phyloP scores from a whole-genome alignment of 2,888 invertebrate species.

The Drosophila rubida region DNA sequence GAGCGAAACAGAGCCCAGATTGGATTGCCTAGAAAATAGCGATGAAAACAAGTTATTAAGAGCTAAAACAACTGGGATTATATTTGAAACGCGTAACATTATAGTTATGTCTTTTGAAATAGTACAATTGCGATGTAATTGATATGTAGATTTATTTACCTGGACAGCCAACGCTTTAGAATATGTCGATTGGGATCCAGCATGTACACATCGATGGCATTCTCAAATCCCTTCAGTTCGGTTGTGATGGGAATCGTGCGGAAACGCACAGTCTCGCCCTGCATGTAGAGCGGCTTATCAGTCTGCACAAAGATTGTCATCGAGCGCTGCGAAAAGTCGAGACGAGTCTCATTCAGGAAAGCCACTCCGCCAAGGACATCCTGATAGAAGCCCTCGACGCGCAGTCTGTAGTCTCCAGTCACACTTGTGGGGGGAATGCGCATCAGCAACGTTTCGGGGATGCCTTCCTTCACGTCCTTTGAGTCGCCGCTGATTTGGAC shows the following conservation, averaged over 20 bases:
- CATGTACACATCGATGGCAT: constrained; percentile 96
- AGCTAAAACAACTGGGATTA: too few relatives aligned
- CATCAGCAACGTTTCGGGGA: constrained; percentile 95
- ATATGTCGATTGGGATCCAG: constrained; percentile 94
- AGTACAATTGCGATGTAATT: too few relatives aligned
- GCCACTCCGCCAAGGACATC: constrained; percentile 92
- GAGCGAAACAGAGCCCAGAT: constrained; percentile 96
- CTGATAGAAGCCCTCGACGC: constrained; percentile 91
- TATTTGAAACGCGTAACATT: too few relatives aligned
- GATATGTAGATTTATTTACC: too few relatives aligned
- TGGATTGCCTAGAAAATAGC: constrained; percentile 88
- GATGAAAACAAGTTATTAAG: not conserved
- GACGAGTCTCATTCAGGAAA: constrained; percentile 94
- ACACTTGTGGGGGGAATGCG: constrained; percentile 94
- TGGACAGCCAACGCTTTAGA: constrained; percentile 96
- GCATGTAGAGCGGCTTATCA: constrained; percentile 97
- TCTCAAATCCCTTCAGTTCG: constrained; percentile 95
- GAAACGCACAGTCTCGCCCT: constrained; percentile 95
- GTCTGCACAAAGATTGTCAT: constrained; percentile 98
- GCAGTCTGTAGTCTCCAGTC: constrained; percentile 92
- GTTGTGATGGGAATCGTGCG: constrained; percentile 97
- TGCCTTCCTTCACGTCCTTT: constrained; percentile 92
- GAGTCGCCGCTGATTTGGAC: constrained; percentile 94
- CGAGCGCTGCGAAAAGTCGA: constrained; percentile 94
- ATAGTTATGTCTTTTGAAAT: too few relatives aligned